Evolutionary conservation across 2,888 invertebrate species (phyloP), one percentile per base, ranked within the genome.

Genomic region (Glyphotaelius pellucidus): DNA sequence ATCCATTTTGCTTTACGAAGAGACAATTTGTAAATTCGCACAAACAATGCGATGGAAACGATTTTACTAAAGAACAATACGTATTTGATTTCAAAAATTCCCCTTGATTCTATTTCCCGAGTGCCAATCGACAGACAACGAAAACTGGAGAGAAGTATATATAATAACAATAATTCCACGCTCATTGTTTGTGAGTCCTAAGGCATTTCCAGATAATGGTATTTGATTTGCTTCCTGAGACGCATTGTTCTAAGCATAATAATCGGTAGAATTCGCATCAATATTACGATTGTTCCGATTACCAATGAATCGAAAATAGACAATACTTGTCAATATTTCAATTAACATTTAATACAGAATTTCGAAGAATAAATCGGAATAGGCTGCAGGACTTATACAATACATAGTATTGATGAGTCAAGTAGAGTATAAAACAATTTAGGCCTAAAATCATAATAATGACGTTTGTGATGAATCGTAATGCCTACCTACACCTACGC

Each of bases 201-300:
- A 67, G 67, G 67, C 67, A 67, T 67, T 67, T 67, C n/a, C 67
- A 67, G 67, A 67, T 67, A 67, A 67, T 67, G n/a, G 67, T n/a
- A 25, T 67, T 25, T 67, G 67, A 67, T 67, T 67, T n/a, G 67
- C 67, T 67, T 67, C 67, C 67, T 67, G 67, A 67, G 67, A 67
- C 67, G 67, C n/a, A 67, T 67, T 67, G 67, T 67, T 67, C 67
- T 67, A 67, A 67, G n/a, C 67, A 67, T 67, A 67, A 67, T 67
- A 67, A 67, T 67, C 25, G 67, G 25, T 67, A 67, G 25, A 9
- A n/a, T 25, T 67, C 67, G 25, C 67, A 67, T 67, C 67, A 67
- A 67, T 67, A 67, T 25, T 67, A 67, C 67, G n/a, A 67, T 67
- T 67, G n/a, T 67, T 67, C n/a, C 67, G 67, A 67, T 67, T 67